Conservation (phyloP, 2,888 invertebrate genomes). For the Bimastos eiseni region DNA sequence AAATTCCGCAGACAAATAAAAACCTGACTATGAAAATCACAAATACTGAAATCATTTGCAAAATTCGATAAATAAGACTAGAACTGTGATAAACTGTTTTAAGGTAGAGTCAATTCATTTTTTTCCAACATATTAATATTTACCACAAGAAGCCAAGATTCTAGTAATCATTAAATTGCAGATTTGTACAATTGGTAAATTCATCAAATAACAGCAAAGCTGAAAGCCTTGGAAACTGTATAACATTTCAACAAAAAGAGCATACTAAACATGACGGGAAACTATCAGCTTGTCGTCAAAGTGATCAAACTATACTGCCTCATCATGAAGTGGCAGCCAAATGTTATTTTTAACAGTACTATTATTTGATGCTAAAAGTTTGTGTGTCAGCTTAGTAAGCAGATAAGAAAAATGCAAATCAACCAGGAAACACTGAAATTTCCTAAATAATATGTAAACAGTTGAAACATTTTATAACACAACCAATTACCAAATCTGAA, state of each 20-base stretch:
- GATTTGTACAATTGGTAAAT: not conserved
- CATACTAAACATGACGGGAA: no score
- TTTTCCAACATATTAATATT: not conserved
- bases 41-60: conserved; percentile 13
- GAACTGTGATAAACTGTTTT: not conserved
- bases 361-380: not conserved
- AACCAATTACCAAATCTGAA: not conserved
- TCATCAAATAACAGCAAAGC: not conserved
- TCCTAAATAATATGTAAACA: not conserved
- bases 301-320: not conserved
- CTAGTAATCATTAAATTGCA: no score
- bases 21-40: not conserved
- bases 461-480: not conserved
- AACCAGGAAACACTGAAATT: not conserved
- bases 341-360: not conserved
- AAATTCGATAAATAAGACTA: not conserved
- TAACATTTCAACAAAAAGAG: not conserved
- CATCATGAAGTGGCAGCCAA: not conserved
- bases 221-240: not conserved
- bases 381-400: not conserved
- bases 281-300: no score
- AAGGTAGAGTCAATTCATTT: not conserved
- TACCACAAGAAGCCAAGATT: no score
- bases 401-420: not conserved
- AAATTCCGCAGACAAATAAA: not conserved